Conservation (phyloP, 2,888 invertebrate species). For the Cephus pygmeus region DNA sequence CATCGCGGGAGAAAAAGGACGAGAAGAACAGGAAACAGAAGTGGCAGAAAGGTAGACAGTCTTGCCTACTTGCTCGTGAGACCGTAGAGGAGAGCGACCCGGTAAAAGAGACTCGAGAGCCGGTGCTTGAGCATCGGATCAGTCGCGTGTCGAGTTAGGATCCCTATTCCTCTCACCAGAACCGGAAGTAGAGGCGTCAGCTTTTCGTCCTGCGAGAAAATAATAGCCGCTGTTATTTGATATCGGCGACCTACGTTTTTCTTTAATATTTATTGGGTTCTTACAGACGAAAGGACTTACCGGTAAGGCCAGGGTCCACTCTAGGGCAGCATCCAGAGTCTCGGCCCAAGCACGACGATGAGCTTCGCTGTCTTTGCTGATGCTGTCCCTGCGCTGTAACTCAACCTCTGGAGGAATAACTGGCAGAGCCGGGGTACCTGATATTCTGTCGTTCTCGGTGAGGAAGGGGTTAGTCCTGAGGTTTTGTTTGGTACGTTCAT, state of each 20-base stretch:
- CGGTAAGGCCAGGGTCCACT: constrained; percentile 76
- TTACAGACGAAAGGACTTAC: constrained; percentile 37
- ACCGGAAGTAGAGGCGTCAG: constrained; percentile 70
- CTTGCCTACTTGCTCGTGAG: constrained; percentile 54
- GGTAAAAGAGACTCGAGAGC: constrained; percentile 69
- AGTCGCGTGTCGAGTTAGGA: constrained; percentile 70
- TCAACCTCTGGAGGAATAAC: constrained; percentile 83
- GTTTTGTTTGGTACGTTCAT: constrained; percentile 57
- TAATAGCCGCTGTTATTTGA: neutral
- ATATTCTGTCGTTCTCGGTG: constrained; percentile 31
- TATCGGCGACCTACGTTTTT: neutral
- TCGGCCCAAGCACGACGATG: constrained; percentile 87
- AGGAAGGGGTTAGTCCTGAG: constrained; percentile 60
- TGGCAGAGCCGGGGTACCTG: constrained; percentile 71
- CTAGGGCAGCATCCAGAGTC: constrained; percentile 86
- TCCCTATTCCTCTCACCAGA: constrained; percentile 70
- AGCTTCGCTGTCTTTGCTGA: constrained; percentile 89
- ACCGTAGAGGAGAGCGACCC: constrained; percentile 68
- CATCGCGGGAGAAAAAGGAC: neutral
- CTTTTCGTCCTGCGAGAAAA: constrained; percentile 62
- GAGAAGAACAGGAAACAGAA: neutral
- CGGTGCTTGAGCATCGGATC: constrained; percentile 70
- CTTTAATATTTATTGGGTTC: neutral
- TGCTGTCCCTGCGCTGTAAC: constrained; percentile 77
- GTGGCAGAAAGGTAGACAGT: neutral